These are phyloP conservation scores for Nephrotoma flavescens DNA, from an alignment of 2,888 invertebrate species.

Conservation along the genomic window DNA sequence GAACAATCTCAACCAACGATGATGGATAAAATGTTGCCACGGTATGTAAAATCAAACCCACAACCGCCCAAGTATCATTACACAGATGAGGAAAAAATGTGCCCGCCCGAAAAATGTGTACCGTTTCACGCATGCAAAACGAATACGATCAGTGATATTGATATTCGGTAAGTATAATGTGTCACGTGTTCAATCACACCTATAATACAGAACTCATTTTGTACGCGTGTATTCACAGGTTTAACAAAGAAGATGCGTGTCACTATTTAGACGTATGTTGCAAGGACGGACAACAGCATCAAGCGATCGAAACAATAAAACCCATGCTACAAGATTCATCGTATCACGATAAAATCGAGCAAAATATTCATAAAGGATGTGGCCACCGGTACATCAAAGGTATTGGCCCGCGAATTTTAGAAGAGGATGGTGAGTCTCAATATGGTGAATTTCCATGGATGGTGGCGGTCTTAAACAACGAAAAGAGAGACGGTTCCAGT, in stretches of 20 bases:
- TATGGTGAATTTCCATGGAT: conserved; percentile 35
- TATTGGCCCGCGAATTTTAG: conserved; percentile 53
- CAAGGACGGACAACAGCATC: not conserved
- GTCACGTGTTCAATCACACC: not conserved
- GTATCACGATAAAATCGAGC: conserved; percentile 18
- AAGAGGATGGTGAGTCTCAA: conserved; percentile 48
- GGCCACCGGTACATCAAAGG: conserved; percentile 58
- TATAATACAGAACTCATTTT: not conserved
- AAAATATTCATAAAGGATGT: conserved; percentile 34
- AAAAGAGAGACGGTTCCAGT: conserved; percentile 21
- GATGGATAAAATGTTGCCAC: not conserved
- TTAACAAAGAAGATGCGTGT: not conserved
- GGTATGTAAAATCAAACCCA: not conserved
- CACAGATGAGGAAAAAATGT: not conserved
- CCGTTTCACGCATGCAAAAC: not conserved
- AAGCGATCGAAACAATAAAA: not conserved
- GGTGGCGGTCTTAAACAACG: conserved; percentile 34
- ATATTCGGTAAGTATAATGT: not conserved
- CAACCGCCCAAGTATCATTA: not conserved
- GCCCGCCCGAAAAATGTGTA: not conserved
- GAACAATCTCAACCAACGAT: not conserved
- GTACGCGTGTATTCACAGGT: not conserved
- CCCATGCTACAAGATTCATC: not conserved
- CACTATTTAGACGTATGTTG: not conserved
- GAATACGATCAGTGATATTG: not conserved